Conservation (phyloP, 2,888 invertebrate species). For the Heteromurus nitidus region DNA sequence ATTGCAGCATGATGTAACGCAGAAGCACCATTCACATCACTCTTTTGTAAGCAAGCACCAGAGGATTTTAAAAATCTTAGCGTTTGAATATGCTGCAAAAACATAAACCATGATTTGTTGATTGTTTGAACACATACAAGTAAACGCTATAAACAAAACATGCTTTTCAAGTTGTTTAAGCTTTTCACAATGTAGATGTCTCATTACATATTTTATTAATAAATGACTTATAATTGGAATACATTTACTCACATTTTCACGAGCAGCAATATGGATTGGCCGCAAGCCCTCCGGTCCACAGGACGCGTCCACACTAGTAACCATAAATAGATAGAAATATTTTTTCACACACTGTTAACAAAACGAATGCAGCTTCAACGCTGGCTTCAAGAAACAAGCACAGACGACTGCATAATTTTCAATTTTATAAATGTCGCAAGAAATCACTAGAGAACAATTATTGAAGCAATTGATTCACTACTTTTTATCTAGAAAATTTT, state of each 20-base stretch:
- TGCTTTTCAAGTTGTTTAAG: too few species aligned
- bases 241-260: too few species aligned
- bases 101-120: too few species aligned
- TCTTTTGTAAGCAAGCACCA: slow-evolving; percentile 71
- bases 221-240: too few species aligned
- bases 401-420: too few species aligned
- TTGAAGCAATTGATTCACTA: neutral
- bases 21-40: slow-evolving; percentile 73
- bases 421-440: neutral
- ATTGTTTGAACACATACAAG: too few species aligned
- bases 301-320: slow-evolving; percentile 71
- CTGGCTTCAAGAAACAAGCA: too few species aligned
- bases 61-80: slow-evolving; percentile 73
- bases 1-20: slow-evolving; percentile 77
- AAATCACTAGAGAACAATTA: neutral
- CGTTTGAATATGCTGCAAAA: slow-evolving; percentile 79
- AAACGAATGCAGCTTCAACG: neutral
- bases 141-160: too few species aligned
- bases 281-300: slow-evolving; percentile 84
- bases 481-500: slow-evolving; percentile 8
- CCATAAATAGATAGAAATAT: slow-evolving; percentile 56
- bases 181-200: too few species aligned
- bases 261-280: slow-evolving; percentile 91
- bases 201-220: too few species aligned
- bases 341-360: slow-evolving; percentile 41